Base-by-base conservation (phyloP, 2,113 vertebrate species). In the Hystrix cristata region DNA sequence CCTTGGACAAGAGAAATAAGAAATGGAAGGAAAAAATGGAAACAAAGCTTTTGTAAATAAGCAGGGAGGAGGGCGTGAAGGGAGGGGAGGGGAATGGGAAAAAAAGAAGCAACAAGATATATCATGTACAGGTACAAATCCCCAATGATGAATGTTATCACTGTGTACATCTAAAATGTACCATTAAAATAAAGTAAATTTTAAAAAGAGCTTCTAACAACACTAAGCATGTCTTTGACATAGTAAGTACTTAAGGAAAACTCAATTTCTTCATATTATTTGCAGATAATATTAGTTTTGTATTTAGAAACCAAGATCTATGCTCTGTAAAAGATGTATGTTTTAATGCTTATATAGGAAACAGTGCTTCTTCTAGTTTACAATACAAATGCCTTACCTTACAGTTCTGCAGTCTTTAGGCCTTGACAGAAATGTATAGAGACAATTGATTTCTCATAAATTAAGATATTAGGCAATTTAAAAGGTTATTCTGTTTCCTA, bases 311-410 rank as follows among this genome's bases (percentile, higher is more conserved):
- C 3, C 25, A 83, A 90, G 96, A 55, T 65, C 51, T 57, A 6
- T 90, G 34, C 2, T 72, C 48, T 60, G 14, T 60, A 53, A 93
- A 92, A 84, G 65, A 64, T 46, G 14, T 53, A 31, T 38, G 27
- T 67, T 72, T 93, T 72, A 55, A 7, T 83, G 19, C 92, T 96
- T 85, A 29, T 76, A 76, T 53, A 95, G 13, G 31, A 94, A 95
- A 79, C 1, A 38, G 10, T 65, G 10, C 29, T 92, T 95, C 29
- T 91, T 94, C 79, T 71, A 48, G 10, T 57, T 95, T 67, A 51
- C 78, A 74, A 81, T 15, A 82, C 3, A 87, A 74, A 65, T n/a
- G 3, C 12, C 59, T 84, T 91, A 59, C 57, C 62, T 91, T 21
- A 3, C 46, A 23, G 34, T 79, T 94, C 62, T 84, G 48, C 14